A percentile compares a stretch with the other conserved stretches of the same genome.
Conservation (phyloP, 2,113 vertebrate genomes). For the Spea bombifrons region DNA sequence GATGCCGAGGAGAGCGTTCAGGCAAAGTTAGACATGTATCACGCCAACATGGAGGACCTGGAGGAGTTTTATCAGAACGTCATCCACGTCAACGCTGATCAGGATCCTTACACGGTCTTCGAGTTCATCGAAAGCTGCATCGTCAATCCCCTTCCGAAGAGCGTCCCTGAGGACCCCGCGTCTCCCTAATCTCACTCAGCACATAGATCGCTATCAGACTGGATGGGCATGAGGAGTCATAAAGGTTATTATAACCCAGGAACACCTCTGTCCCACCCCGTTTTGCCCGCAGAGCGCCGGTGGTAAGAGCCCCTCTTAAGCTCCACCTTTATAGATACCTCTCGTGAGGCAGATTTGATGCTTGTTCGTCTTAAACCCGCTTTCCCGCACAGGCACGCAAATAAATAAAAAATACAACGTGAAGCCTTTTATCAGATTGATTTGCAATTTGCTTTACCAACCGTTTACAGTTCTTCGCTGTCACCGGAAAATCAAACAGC, state of each 20-base stretch:
- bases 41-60: conserved; percentile 53
- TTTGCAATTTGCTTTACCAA: not conserved
- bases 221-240: not conserved
- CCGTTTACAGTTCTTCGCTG: not conserved
- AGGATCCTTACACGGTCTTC: conserved; percentile 78
- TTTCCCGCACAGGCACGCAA: not conserved
- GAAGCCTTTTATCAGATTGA: not conserved
- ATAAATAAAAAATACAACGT: not conserved
- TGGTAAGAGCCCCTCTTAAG: too few species aligned
- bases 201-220: not conserved
- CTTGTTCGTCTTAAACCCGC: not conserved
- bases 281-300: too few species aligned
- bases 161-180: conserved; percentile 3
- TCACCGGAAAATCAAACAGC: too few species aligned
- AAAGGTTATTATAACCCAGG: not conserved
- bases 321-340: not conserved
- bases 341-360: not conserved
- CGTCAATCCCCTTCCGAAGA: conserved; percentile 64
- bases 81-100: conserved; percentile 76
- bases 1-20: conserved; percentile 63
- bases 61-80: conserved; percentile 69
- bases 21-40: conserved; percentile 59
- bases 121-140: conserved; percentile 81
- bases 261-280: too few species aligned
- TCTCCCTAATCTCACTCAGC: conserved; percentile 29